A percentile compares a stretch with the other conserved stretches of the same genome.
phyloP scores from a whole-genome alignment of 2,797 vertebrate genomes.

The Mycteria americana region DNA sequence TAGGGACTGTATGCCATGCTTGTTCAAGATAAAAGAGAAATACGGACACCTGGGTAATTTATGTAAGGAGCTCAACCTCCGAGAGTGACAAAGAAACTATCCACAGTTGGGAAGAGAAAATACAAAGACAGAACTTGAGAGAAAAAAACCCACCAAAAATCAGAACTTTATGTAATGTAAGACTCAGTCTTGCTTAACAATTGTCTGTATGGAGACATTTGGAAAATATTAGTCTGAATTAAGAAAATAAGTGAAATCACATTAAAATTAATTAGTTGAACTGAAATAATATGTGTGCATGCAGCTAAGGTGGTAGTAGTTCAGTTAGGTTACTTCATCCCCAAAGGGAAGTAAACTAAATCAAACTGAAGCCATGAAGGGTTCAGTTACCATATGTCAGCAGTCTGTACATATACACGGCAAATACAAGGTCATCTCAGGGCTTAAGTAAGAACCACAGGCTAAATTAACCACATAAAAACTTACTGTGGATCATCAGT shows the following conservation, averaged over 20 bases:
- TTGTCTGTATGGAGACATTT: background rate
- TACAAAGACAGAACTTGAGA: background rate
- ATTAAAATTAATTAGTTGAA: background rate
- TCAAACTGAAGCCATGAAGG: background rate
- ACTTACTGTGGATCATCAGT: constrained; percentile 14
- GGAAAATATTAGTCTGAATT: background rate
- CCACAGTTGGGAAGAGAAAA: background rate
- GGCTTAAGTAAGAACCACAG: background rate
- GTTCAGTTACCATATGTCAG: constrained; percentile 37
- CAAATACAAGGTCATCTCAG: constrained; percentile 18
- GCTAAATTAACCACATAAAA: constrained; percentile 34
- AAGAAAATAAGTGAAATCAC: constrained; percentile 4
- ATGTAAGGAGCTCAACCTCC: background rate
- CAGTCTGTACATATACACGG: background rate
- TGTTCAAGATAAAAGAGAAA: constrained; percentile 12
- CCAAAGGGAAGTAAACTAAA: constrained; percentile 11
- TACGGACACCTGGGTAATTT: background rate
- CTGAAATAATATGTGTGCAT: background rate
- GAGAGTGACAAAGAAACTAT: background rate
- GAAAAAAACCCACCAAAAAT: accelerated
- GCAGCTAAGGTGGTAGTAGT: background rate
- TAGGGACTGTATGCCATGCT: background rate
- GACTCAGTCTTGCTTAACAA: background rate
- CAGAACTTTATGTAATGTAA: background rate
- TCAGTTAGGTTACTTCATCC: background rate